phyloP scores from a whole-genome alignment of 2,113 vertebrate species.

The Aviceda subcristata region DNA sequence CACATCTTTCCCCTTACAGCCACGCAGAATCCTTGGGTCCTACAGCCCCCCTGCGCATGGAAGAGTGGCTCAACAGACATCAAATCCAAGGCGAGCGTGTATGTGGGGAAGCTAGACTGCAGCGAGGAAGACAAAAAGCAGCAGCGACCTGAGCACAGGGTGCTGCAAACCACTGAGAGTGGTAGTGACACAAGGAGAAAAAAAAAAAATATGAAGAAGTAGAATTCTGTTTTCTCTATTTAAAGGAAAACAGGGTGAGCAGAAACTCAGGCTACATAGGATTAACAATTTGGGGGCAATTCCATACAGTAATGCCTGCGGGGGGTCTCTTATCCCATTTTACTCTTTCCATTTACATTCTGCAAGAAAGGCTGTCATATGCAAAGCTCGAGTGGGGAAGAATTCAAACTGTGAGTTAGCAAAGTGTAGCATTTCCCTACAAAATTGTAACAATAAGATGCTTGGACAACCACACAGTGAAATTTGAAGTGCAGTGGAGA shows the following conservation, averaged over 20 bases:
- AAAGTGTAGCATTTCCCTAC: neutral
- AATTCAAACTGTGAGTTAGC: neutral
- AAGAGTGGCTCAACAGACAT: neutral
- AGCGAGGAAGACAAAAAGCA: neutral
- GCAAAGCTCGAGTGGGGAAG: neutral
- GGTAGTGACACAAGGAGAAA: neutral
- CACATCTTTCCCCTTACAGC: neutral
- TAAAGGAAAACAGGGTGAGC: neutral
- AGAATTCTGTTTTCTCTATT: neutral
- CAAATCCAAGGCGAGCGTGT: accelerated
- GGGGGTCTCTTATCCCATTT: neutral
- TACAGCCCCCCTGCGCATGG: neutral
- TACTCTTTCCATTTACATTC: neutral
- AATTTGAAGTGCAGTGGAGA: neutral
- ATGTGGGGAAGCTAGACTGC: neutral
- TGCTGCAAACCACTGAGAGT: neutral
- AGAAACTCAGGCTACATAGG: neutral
- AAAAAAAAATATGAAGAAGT: neutral
- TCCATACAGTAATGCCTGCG: neutral
- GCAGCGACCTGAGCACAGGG: neutral
- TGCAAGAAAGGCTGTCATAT: neutral
- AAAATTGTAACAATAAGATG: neutral
- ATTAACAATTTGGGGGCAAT: neutral
- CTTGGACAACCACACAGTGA: neutral
- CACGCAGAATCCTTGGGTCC: neutral